Evolutionary conservation across 2,888 invertebrate species (phyloP).

Genomic region (Pristionchus fissidentatus): DNA sequence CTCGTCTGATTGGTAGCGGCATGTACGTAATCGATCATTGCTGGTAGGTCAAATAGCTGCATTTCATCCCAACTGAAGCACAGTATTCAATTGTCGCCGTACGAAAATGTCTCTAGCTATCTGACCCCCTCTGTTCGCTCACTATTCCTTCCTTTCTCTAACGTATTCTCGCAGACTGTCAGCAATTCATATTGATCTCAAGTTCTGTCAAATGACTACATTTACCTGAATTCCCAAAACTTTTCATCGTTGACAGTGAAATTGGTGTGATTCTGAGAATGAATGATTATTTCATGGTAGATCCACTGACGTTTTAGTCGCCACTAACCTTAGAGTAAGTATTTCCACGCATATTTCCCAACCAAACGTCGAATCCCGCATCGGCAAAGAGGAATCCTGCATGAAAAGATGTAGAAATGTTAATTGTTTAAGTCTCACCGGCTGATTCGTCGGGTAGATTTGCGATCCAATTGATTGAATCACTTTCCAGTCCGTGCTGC

Average conservation of each 20-base stretch:
- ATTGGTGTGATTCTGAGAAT: constrained; percentile 50
- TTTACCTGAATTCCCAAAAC: constrained; percentile 65
- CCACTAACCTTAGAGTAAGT: constrained; percentile 80
- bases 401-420: neutral
- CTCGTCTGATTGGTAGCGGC: constrained; percentile 80
- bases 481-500: constrained; percentile 84
- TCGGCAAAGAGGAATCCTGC: constrained; percentile 72
- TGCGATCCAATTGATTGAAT: constrained; percentile 60
- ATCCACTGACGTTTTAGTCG: no score
- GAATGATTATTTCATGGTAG: neutral
- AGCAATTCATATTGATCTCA: constrained; percentile 52
- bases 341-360: constrained; percentile 79
- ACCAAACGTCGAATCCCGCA: constrained; percentile 74
- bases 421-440: neutral
- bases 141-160: no score
- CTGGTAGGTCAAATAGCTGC: constrained; percentile 88
- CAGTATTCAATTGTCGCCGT: no score
- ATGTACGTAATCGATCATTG: constrained; percentile 83
- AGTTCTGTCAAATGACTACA: neutral
- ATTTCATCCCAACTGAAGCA: constrained; percentile 87
- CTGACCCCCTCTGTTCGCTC: no score
- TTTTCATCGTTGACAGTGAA: constrained; percentile 52
- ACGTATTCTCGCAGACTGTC: neutral
- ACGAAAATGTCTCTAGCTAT: neutral
- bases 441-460: constrained; percentile 62